Base-by-base conservation (phyloP, 2,797 vertebrate genomes). In the Cygnus olor region DNA sequence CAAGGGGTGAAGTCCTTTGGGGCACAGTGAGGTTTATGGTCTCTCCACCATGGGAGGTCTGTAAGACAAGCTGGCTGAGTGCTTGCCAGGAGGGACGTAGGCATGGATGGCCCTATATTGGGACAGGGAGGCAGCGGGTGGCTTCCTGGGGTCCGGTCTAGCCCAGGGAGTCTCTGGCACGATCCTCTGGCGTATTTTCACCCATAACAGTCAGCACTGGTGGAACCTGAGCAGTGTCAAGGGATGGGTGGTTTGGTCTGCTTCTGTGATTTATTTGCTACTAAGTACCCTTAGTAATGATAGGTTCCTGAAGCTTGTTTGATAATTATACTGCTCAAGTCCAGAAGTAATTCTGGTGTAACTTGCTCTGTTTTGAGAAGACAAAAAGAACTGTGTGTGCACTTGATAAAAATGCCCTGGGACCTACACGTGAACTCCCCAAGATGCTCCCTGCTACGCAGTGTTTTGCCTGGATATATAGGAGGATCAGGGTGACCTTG, bases 231-330 rank as follows among this genome's bases (percentile, higher is more conserved):
- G 61, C 14, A 1, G 73, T 68, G 84, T 51, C 63, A 65, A 70
- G 63, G 40, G 56, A 14, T 9, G 16, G 68, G 68, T 63, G 54
- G 81, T 91, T 78, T 81, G 82, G 14, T 86, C 65, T 89, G 65
- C 58, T 82, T 91, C 56, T 92, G 0, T 89, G 71, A 66, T 90
- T 80, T 97, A 85, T 88, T 94, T 96, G 74, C 60, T 95, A 21
- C 89, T 91, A 93, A 93, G 83, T 90, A 71, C 65, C 54, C 42
- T 68, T 71, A 85, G 64, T 90, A 95, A 89, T 76, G 76, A 89
- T 80, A 86, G 65, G 54, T 42, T 94, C 63, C 36, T 0, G 0
- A 92, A 47, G 36, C 77, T 80, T 82, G 51, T 83, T 73, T 7
- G 30, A 34, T 90, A 96, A 92, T 95, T 94, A 81, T 6, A 61